Conservation (phyloP, 2,113 vertebrate species). For the Hyaena hyaena region DNA sequence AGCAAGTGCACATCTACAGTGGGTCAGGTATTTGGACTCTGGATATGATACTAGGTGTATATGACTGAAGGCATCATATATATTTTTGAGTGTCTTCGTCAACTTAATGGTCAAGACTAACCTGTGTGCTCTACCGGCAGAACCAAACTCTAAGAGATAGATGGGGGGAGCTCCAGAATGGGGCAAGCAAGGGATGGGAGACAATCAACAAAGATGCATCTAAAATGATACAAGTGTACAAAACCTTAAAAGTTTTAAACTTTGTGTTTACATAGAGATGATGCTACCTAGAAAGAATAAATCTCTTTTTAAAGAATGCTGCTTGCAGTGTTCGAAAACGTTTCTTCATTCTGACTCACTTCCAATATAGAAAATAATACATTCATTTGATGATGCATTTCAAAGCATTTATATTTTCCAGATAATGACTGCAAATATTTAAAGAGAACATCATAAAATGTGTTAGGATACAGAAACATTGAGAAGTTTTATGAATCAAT, state of each 20-base stretch:
- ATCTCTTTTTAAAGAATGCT: not conserved
- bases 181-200: fast-evolving
- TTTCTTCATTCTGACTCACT: not conserved
- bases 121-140: not conserved
- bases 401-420: not conserved
- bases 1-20: not conserved
- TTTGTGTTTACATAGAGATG: not conserved
- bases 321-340: not conserved
- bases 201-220: not conserved
- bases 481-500: not conserved
- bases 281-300: not conserved
- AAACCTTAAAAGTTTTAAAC: not conserved
- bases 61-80: not conserved
- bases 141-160: not conserved
- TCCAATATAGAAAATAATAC: not conserved
- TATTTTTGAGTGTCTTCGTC: not conserved
- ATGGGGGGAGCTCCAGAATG: not conserved
- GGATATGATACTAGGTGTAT: not conserved
- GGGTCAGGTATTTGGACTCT: not conserved
- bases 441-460: not conserved
- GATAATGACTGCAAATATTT: not conserved
- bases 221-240: not conserved
- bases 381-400: not conserved
- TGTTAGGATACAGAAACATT: not conserved
- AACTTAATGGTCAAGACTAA: not conserved